phyloP scores from a whole-genome alignment of 2,888 invertebrate species.

The Glaucopsyche alexis region DNA sequence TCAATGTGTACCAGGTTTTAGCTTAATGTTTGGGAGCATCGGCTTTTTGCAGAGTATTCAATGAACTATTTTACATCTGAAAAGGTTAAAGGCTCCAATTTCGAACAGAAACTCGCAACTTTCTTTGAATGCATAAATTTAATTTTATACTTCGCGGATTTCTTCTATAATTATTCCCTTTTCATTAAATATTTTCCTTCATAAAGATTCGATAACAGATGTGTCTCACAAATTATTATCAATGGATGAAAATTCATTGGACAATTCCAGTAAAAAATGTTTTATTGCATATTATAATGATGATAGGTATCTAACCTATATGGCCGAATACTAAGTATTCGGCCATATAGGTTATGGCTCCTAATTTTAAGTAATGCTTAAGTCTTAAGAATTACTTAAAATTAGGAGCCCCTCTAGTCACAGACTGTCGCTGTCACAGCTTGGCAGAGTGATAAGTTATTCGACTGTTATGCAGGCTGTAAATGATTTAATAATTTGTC shows the following conservation, averaged over 20 bases:
- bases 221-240: not conserved
- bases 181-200: constrained; percentile 9
- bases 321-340: too few species aligned
- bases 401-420: too few species aligned
- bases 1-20: not conserved
- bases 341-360: too few species aligned
- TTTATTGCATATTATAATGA: not conserved
- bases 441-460: too few species aligned
- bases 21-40: constrained; percentile 26
- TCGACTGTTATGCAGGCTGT: too few species aligned
- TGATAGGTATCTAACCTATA: too few species aligned
- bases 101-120: constrained; percentile 24
- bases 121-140: constrained; percentile 30
- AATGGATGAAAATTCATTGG: not conserved
- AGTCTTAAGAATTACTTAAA: too few species aligned
- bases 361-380: too few species aligned
- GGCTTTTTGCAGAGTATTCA: constrained; percentile 30
- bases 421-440: too few species aligned
- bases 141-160: constrained; percentile 16
- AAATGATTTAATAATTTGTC: too few species aligned
- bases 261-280: not conserved
- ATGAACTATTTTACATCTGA: constrained; percentile 32
- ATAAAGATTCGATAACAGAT: not conserved
- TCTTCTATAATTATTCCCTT: constrained; percentile 14
- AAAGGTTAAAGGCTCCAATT: constrained; percentile 30